Evolutionary conservation across 2,113 vertebrate genomes (phyloP).

Genomic region (Tretioscincus oriximinensis): DNA sequence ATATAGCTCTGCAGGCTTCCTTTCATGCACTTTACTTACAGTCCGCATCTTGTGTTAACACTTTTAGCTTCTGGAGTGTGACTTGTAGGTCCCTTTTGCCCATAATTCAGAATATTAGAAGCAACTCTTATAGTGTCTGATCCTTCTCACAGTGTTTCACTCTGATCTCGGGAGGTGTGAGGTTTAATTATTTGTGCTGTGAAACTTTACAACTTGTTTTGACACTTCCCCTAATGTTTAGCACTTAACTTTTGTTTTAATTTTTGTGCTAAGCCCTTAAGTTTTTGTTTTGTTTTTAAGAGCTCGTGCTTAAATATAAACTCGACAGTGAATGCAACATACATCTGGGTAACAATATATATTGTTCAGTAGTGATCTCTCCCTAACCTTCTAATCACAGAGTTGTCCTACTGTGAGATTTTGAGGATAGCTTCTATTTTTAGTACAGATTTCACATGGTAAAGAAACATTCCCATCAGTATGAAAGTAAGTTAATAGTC

Average conservation of each 20-base stretch:
- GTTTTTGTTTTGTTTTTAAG: slow-evolving; percentile 31
- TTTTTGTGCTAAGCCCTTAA: slow-evolving; percentile 63
- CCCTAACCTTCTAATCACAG: slow-evolving; percentile 43
- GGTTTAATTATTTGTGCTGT: slow-evolving; percentile 57
- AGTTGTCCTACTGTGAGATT: slow-evolving; percentile 51
- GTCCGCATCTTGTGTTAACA: slow-evolving; percentile 75
- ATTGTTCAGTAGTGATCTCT: slow-evolving; percentile 65
- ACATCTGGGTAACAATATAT: slow-evolving; percentile 45
- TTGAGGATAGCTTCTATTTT: slow-evolving; percentile 55
- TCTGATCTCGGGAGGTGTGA: slow-evolving; percentile 65
- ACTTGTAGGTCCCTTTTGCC: slow-evolving; percentile 63
- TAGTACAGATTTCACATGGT: slow-evolving; percentile 44
- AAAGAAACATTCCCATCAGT: slow-evolving; percentile 68
- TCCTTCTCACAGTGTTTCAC: slow-evolving; percentile 59
- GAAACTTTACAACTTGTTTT: slow-evolving; percentile 48
- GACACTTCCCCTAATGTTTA: slow-evolving; percentile 55
- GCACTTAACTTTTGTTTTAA: slow-evolving; percentile 63
- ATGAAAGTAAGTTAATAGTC: slow-evolving; percentile 9
- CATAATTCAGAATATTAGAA: slow-evolving; percentile 59
- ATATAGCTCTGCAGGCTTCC: slow-evolving; percentile 80
- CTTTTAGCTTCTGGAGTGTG: slow-evolving; percentile 64
- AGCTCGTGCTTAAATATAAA: slow-evolving; percentile 55
- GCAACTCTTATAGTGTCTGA: slow-evolving; percentile 72
- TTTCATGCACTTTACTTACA: slow-evolving; percentile 91
- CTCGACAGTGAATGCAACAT: slow-evolving; percentile 51